Evolutionary conservation across 2,113 vertebrate species (phyloP), one percentile per base, ranked within the genome.

Genomic region (Pollimyrus isidori): DNA sequence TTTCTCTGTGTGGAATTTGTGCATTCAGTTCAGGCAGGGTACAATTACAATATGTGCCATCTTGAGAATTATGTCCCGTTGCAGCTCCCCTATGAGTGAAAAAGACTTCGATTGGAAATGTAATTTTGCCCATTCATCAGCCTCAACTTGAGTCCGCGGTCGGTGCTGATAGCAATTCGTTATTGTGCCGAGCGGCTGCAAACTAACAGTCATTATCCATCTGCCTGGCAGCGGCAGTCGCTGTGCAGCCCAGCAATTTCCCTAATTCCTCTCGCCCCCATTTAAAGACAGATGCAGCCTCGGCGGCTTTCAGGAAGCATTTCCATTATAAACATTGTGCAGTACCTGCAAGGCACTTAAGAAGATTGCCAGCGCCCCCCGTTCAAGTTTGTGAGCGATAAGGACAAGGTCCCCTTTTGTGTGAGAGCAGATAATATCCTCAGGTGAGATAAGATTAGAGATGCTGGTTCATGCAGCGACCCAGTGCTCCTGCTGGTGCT

Each of bases 71-170:
- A 86, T 86, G n/a, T 86, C 84, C 84, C 13, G 49, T 19, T 49
- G 84, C n/a, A 42, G 73, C 82, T 52, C 42, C 48, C n/a, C 84
- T 52, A 35, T 86, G 84, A 52, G n/a, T 50, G 46, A 86, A 49
- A 86, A 49, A 23, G 84, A 86, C 49, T 86, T 86, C n/a, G 23
- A 86, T 52, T 53, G 49, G 46, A 86, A 86, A 49, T 86, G n/a
- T 52, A 86, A 86, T 86, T 86, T 53, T 50, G n/a, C 84, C 84
- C 45, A 49, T 86, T 86, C 49, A 86, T 86, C 49, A 52, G 84
- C 46, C 45, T 86, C 84, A 86, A 35, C 82, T 84, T 48, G 82
- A 84, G 82, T 84, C 48, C 45, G 39, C 35, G 23, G 82, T 46
- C 23, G 7, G 82, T 84, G 82, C 82, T 84, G 82, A 84, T 84